Evolutionary conservation across 2,797 vertebrate species (phyloP).

Genomic region (Peromyscus aztecus): DNA sequence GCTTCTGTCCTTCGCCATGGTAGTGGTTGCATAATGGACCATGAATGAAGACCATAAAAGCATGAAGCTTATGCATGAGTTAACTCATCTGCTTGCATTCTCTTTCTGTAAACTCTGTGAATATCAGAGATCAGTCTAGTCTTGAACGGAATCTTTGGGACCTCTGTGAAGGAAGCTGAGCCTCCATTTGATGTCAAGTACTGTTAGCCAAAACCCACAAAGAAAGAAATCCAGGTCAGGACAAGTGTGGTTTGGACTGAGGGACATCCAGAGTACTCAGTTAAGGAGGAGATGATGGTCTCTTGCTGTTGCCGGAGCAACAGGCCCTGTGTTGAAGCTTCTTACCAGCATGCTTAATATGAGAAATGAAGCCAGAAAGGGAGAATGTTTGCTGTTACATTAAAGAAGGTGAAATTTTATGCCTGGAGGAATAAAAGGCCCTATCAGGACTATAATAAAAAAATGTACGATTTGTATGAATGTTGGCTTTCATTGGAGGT

Average conservation of each 20-base stretch:
- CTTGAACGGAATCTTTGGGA: background rate
- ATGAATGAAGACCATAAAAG: background rate
- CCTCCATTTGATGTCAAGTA: background rate
- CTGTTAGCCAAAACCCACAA: background rate
- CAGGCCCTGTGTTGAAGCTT: background rate
- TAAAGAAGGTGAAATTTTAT: background rate
- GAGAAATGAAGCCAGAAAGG: background rate
- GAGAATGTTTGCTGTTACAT: background rate
- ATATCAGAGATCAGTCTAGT: background rate
- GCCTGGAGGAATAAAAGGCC: background rate
- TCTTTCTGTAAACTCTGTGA: background rate
- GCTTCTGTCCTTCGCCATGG: background rate
- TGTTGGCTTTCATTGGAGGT: background rate
- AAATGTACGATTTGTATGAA: background rate
- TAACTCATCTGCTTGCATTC: background rate
- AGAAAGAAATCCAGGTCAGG: background rate
- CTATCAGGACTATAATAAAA: background rate
- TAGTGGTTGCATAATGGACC: background rate
- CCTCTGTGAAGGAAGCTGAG: background rate
- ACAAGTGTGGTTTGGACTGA: background rate
- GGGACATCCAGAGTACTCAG: background rate
- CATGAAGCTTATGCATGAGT: background rate
- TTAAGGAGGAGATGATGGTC: background rate
- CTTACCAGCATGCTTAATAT: fast-evolving
- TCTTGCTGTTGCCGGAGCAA: background rate